Base-by-base conservation (phyloP, 2,888 invertebrate genomes). In the Patella pellucida region DNA sequence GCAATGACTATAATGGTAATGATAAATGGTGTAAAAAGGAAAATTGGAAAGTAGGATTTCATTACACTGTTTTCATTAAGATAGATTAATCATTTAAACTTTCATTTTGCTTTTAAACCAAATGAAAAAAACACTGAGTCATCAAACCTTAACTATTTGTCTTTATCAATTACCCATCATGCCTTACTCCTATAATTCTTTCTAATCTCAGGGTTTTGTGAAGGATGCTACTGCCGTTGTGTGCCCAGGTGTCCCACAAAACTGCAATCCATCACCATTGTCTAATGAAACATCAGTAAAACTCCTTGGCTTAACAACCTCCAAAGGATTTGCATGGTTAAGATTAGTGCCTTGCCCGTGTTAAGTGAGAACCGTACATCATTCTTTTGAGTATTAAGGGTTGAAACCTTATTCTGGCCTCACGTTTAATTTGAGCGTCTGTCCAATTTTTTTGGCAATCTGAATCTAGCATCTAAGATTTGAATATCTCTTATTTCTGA, bases 141-240 rank as follows among this genome's bases (percentile, higher is more conserved):
- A 62, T 23, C 19, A 19, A 62, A 23, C 62, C 62, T 7, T 41
- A 41, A 41, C 41, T 62, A 62, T 62, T 62, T 62, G 19, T 62
- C 62, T 62, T 62, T 62, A 62, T 62, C 23, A 62, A 62, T 62
- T 62, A 62, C 62, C 62, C 62, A 62, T 62, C 23, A 11, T 62
- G 19, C 3, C 19, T 19, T 62, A 23, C 23, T 12, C 62, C 19
- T 62, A 62, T 23, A 11, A 62, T 62, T 62, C 23, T 62, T 23
- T 62, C 62, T 62, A 62, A 62, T 23, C 41, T 41, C 41, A 41
- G 41, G 41, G 41, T 41, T 41, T 41, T 41, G 41, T 41, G 41
- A 41, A 41, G 41, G 41, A 41, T 41, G 41, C 41, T 41, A 41
- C 9, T 41, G 41, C 41, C 41, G 41, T 41, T 41, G 41, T 19